phyloP scores from a whole-genome alignment of 2,113 vertebrate species.

The Tenebrosternarchus preto region DNA sequence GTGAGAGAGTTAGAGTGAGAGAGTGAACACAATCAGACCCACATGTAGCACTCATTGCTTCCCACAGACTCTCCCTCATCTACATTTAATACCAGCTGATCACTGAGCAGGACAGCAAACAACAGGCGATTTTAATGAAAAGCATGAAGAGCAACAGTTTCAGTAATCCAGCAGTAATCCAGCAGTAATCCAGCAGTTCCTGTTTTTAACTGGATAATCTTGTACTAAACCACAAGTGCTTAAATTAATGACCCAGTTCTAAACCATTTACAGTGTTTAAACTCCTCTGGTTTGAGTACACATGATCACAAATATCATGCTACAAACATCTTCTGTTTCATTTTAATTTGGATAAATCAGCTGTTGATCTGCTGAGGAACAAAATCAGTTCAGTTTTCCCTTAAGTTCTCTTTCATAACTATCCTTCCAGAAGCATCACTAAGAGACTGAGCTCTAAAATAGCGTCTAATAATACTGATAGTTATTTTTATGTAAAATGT shows the following conservation, averaged over 20 bases:
- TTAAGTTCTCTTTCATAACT: neutral
- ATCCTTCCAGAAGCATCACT: neutral
- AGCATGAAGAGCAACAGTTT: slow-evolving; percentile 23
- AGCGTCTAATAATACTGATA: neutral
- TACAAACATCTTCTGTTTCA: neutral
- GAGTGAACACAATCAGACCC: neutral
- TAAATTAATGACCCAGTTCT: slow-evolving; percentile 20
- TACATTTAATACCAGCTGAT: slow-evolving; percentile 34
- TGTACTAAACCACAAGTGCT: no score
- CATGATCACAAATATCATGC: neutral
- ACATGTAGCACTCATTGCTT: slow-evolving; percentile 33
- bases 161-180: slow-evolving; percentile 19
- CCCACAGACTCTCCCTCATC: slow-evolving; percentile 29
- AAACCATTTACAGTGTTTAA: no score
- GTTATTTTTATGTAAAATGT: neutral
- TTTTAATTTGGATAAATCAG: neutral
- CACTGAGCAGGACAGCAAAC: slow-evolving; percentile 25
- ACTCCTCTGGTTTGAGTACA: no score
- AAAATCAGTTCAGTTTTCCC: neutral
- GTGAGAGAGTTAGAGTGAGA: neutral
- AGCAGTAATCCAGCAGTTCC: slow-evolving; percentile 1
- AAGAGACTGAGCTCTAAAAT: neutral
- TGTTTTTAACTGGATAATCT: no score
- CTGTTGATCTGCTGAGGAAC: neutral
- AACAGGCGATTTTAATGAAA: slow-evolving; percentile 28